Evolutionary conservation across 2,113 vertebrate species (phyloP).

Genomic region (Pelecanoides urinatrix): DNA sequence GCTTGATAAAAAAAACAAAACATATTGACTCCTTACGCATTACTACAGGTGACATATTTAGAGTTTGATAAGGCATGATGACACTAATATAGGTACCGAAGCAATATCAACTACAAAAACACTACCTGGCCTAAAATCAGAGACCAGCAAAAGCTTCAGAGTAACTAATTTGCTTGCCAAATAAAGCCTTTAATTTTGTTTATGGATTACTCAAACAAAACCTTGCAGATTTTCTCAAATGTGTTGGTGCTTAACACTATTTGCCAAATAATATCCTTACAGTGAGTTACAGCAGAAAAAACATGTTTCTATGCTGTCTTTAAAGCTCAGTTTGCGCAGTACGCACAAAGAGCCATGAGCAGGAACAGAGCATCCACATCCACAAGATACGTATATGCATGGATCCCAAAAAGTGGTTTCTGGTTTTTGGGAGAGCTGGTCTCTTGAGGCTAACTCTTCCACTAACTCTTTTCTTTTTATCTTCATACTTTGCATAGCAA

Average conservation of each 20-base stretch:
- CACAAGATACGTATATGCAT: rapidly evolving
- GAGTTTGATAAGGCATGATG: not conserved
- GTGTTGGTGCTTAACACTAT: not conserved
- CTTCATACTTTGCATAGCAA: not conserved
- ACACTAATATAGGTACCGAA: not conserved
- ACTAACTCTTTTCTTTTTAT: not conserved
- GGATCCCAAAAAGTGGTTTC: not conserved
- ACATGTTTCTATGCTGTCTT: not conserved
- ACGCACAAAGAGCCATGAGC: not conserved
- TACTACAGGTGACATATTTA: not conserved
- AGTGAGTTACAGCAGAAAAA: not conserved
- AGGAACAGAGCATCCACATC: not conserved
- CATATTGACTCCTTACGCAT: not conserved
- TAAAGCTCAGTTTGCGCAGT: not conserved
- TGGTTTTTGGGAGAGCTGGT: not conserved
- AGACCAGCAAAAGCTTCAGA: not conserved
- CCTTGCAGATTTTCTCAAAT: not conserved
- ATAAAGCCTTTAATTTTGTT: not conserved
- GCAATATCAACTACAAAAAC: not conserved
- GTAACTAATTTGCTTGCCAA: not conserved
- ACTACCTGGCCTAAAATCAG: not conserved
- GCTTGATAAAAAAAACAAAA: not conserved
- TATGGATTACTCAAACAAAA: not conserved
- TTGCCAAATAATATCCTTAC: not conserved
- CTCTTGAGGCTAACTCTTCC: not conserved